Conservation (phyloP, 2,113 vertebrate species). For the Felis chaus region DNA sequence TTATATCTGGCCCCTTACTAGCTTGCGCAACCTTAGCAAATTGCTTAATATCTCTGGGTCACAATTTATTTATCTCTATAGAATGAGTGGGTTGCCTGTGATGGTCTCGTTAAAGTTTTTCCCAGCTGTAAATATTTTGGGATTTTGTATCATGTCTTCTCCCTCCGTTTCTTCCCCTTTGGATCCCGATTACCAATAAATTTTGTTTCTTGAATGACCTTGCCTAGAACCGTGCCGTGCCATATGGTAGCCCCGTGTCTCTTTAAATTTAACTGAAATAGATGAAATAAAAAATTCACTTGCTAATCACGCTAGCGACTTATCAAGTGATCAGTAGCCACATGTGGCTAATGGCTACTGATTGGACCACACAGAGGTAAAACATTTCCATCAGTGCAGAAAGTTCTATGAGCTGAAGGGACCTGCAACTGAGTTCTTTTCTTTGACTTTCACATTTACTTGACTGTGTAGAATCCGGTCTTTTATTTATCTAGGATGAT, state of each 20-base stretch:
- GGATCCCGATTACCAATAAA: background rate
- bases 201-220: background rate
- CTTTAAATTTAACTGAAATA: background rate
- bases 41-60: background rate
- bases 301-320: background rate
- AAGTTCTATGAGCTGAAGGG: background rate
- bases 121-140: constrained; percentile 10
- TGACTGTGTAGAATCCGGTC: background rate
- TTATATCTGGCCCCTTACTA: background rate
- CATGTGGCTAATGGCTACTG: background rate
- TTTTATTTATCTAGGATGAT: background rate
- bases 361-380: background rate
- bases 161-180: background rate
- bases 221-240: background rate
- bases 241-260: background rate
- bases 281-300: background rate
- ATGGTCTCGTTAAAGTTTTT: background rate
- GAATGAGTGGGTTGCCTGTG: constrained; percentile 37
- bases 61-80: constrained; percentile 43
- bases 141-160: background rate
- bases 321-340: background rate
- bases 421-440: background rate
- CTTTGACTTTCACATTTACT: background rate
- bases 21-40: background rate
- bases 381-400: background rate